Evolutionary conservation across 2,797 vertebrate genomes (phyloP).

Genomic region (Pangasius djambal): DNA sequence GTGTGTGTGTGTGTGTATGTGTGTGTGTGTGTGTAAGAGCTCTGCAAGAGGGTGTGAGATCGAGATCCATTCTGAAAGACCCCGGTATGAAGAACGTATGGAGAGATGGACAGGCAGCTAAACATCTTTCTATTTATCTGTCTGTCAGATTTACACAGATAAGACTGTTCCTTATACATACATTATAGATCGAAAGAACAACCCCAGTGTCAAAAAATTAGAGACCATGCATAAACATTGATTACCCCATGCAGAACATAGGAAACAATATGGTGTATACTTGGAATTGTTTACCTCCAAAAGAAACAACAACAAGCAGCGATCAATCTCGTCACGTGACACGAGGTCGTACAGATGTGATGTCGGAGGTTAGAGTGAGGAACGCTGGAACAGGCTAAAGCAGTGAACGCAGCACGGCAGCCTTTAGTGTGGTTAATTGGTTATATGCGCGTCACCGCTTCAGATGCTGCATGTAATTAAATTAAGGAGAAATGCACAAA

Average conservation of each 20-base stretch:
- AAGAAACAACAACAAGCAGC: no score
- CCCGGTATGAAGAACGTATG: neutral
- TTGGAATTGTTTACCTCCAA: neutral
- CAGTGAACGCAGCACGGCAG: constrained; percentile 12
- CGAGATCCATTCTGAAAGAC: neutral
- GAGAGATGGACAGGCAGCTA: neutral
- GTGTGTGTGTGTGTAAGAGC: neutral
- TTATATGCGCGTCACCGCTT: constrained; percentile 1
- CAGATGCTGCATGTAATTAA: constrained; percentile 14
- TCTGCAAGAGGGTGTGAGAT: neutral
- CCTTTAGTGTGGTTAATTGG: constrained; percentile 22
- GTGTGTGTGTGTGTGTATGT: neutral
- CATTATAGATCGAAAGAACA: neutral
- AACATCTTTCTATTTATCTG: neutral
- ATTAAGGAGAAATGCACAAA: neutral
- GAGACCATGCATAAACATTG: neutral
- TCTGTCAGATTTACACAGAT: neutral
- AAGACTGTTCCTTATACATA: neutral
- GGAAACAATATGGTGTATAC: neutral
- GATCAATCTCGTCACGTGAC: neutral
- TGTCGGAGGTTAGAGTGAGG: neutral
- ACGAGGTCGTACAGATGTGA: neutral
- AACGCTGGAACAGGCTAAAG: neutral
- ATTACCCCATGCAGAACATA: neutral
- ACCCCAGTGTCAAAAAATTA: neutral